These are phyloP conservation scores for Bergia puertoricense DNA, from an alignment of 92 coral and sea anemone genomes.

Conservation along the genomic window DNA sequence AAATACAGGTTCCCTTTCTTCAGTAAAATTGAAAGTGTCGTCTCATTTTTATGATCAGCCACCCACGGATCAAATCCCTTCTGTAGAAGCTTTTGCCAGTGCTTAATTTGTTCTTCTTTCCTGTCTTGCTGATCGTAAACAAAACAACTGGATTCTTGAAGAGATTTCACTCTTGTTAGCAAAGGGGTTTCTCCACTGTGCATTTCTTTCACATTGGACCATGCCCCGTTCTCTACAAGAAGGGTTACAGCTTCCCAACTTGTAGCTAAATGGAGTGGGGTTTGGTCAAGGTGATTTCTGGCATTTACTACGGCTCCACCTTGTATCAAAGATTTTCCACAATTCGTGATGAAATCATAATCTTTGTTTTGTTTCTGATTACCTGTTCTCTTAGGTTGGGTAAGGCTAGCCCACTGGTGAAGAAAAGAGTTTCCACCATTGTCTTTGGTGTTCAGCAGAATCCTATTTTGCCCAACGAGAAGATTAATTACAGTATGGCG, in stretches of 20 bases:
- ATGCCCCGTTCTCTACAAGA: constrained; percentile 30
- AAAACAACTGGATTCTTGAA: constrained; percentile 1
- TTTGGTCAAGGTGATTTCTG: constrained; percentile 18
- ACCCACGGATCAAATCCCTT: constrained; percentile 41
- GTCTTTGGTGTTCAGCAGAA: constrained; percentile 5
- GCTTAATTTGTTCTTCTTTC: not conserved
- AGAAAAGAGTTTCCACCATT: constrained; percentile 32
- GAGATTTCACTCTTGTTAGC: constrained; percentile 31
- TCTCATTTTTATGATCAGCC: not conserved
- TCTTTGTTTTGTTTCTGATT: not conserved
- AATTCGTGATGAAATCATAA: constrained; percentile 20
- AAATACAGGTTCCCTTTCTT: not conserved
- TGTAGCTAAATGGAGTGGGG: constrained; percentile 34
- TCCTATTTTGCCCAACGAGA: not conserved
- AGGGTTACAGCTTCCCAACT: constrained; percentile 27
- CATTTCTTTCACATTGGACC: constrained; percentile 19
- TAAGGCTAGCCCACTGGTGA: constrained; percentile 34
- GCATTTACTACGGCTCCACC: constrained; percentile 36
- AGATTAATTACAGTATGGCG: not conserved
- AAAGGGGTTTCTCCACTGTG: constrained; percentile 23
- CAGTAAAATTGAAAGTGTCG: constrained; percentile 23
- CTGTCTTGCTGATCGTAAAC: constrained; percentile 8
- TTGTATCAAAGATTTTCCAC: constrained; percentile 24
- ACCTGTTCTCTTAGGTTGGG: not conserved
- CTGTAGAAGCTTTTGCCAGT: constrained; percentile 32